Percentiles rank a stretch among this genome's conserved stretches.
Conservation (phyloP, 2,888 invertebrate genomes). For the Apoda limacodes region DNA sequence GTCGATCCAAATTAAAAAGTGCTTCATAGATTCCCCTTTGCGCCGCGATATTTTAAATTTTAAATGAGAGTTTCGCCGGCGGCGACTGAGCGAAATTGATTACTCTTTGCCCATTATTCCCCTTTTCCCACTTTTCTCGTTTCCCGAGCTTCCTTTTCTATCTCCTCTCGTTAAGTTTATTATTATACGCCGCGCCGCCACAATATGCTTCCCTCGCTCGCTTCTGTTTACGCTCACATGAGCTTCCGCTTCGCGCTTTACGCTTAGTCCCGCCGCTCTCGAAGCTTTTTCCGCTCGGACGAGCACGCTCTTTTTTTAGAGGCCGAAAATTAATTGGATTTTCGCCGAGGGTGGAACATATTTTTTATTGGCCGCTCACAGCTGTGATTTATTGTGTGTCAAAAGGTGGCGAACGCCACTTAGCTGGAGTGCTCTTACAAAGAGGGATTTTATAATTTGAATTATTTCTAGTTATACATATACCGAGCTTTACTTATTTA, state of each 20-base stretch:
- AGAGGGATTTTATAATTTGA: constrained; percentile 44
- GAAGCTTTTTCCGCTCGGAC: constrained; percentile 53
- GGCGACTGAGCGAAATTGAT: constrained; percentile 67
- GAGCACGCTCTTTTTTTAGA: constrained; percentile 60
- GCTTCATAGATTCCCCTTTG: constrained; percentile 52
- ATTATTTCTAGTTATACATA: constrained; percentile 27
- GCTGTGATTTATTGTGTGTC: constrained; percentile 68
- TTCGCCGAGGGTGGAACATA: constrained; percentile 68
- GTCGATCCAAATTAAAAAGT: constrained; percentile 65
- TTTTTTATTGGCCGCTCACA: constrained; percentile 67
- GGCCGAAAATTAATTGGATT: constrained; percentile 69
- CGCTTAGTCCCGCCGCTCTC: constrained; percentile 15
- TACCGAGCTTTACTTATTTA: no score
- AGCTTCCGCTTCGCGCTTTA: constrained; percentile 18
- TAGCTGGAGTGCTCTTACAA: constrained; percentile 54
- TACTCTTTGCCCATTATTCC: constrained; percentile 68
- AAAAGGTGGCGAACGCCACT: constrained; percentile 68
- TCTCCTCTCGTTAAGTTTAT: constrained; percentile 61
- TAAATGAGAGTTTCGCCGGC: constrained; percentile 63
- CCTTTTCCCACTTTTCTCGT: constrained; percentile 59
- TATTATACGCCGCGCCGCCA: constrained; percentile 39
- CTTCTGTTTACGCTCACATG: constrained; percentile 12
- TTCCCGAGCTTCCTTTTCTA: constrained; percentile 49
- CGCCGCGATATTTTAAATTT: constrained; percentile 63
- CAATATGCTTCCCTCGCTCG: constrained; percentile 9